These are phyloP conservation scores for Herminia tarsipennalis DNA, from an alignment of 2,888 invertebrate species.

Conservation along the genomic window DNA sequence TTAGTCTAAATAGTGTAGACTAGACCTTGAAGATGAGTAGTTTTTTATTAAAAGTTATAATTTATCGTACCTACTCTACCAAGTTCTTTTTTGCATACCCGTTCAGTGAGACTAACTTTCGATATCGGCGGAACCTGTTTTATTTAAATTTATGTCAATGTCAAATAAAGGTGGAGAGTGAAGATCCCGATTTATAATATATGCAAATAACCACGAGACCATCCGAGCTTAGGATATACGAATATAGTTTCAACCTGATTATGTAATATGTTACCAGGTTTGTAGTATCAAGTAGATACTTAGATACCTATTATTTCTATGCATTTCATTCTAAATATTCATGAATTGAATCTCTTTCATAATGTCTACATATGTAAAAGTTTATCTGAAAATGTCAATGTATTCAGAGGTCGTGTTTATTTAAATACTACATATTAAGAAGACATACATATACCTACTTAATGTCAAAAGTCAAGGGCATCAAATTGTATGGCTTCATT, in stretches of 20 bases:
- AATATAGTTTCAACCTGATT: constrained; percentile 5
- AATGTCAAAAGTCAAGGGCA: constrained; percentile 65
- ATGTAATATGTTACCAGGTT: constrained; percentile 9
- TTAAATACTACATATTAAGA: constrained; percentile 44
- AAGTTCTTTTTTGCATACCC: constrained; percentile 51
- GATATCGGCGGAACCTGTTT: constrained; percentile 67
- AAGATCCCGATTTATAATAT: constrained; percentile 48
- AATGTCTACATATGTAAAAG: constrained; percentile 48
- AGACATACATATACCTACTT: constrained; percentile 45
- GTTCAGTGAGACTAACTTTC: constrained; percentile 65
- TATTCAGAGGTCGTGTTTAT: constrained; percentile 62
- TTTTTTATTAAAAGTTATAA: constrained; percentile 23
- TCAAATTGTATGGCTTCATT: constrained; percentile 30
- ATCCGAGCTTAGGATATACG: constrained; percentile 11
- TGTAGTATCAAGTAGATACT: constrained; percentile 8
- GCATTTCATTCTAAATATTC: constrained; percentile 23
- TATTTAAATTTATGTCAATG: constrained; percentile 73
- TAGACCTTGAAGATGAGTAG: constrained; percentile 22
- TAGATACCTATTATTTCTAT: background rate
- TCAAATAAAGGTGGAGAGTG: constrained; percentile 68
- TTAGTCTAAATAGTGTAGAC: constrained; percentile 18
- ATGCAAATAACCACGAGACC: constrained; percentile 26
- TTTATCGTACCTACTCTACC: constrained; percentile 28
- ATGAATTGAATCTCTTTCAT: constrained; percentile 46
- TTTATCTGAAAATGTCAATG: constrained; percentile 61